Evolutionary conservation across 2,113 vertebrate genomes (phyloP), one percentile per base, ranked within the genome.

Genomic region (Colistium nudipinnis): DNA sequence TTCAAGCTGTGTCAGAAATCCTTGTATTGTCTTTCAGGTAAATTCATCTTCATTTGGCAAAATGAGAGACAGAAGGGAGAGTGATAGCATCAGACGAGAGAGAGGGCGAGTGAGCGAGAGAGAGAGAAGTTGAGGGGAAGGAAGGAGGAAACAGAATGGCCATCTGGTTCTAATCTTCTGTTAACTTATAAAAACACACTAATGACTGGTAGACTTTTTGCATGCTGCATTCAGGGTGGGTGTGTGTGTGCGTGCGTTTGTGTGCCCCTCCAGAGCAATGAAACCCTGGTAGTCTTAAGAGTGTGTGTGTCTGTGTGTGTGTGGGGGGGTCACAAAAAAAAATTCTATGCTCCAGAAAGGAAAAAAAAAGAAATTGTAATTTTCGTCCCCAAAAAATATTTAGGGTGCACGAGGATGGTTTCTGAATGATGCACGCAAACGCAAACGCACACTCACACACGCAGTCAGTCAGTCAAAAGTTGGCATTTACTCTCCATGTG

Each of bases 161-260:
- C 86, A 87, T 88, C 83, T 89, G 89, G 63, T 89, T 87, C 80
- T 84, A 81, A 88, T 88, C 83, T 81, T 74, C 73, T 78, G 61
- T 81, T 64, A 60, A 70, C 84, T 82, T 84, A 78, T 83, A 80
- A 90, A 87, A 90, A 80, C 78, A 78, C 61, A 70, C 70, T 83
- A 82, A 89, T 86, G 82, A 82, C 83, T 81, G 69, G 33, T 47
- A 76, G 78, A 80, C 62, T 72, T 51, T 78, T 47, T 80, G 78
- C 43, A 28, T 56, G 49, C 33, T 67, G 47, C 13, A 28, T 78
- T 51, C 36, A 9, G 36, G 0, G n/a, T 19, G 7, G n/a, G 41
- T 24, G 24, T 39, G 45, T 62, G 35, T 67, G 31, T 49, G 16
- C 39, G 16, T 27, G 17, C 25, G 35, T 16, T 12, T 2, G 25